Conservation (phyloP, 2,113 vertebrate species). For the Pipra filicauda region DNA sequence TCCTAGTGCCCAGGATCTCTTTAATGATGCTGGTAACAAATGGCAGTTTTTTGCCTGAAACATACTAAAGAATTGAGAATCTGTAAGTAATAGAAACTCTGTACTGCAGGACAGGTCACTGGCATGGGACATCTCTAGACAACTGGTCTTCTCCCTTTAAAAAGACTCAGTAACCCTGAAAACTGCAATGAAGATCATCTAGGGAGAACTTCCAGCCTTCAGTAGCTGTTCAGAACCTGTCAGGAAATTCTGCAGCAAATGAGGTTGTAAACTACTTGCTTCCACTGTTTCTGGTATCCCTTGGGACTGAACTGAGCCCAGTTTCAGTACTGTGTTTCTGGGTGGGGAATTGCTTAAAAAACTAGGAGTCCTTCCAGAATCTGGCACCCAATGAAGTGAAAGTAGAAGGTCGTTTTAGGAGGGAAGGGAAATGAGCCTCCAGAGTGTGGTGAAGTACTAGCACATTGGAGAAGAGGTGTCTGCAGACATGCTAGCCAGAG, state of each 20-base stretch:
- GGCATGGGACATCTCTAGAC: neutral
- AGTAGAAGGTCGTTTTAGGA: neutral
- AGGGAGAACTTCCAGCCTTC: neutral
- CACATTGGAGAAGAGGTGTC: neutral
- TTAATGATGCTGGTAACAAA: neutral
- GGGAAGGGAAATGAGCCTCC: neutral
- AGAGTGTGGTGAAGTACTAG: neutral
- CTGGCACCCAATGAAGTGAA: neutral
- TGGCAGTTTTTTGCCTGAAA: neutral
- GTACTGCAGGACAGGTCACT: neutral
- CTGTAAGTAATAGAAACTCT: neutral
- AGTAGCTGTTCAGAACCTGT: neutral
- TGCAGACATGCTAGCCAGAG: neutral
- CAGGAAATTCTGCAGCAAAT: neutral
- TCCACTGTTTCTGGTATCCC: neutral
- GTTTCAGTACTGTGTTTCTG: neutral
- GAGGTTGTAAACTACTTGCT: neutral
- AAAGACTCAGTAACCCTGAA: neutral
- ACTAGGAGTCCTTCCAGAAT: neutral
- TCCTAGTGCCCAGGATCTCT: neutral
- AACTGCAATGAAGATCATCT: neutral
- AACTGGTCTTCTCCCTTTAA: neutral
- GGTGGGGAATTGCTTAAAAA: neutral
- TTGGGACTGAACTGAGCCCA: neutral
- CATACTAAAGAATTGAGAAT: neutral